Evolutionary conservation across 2,113 vertebrate species (phyloP).

Genomic region (Aldabrachelys gigantea): DNA sequence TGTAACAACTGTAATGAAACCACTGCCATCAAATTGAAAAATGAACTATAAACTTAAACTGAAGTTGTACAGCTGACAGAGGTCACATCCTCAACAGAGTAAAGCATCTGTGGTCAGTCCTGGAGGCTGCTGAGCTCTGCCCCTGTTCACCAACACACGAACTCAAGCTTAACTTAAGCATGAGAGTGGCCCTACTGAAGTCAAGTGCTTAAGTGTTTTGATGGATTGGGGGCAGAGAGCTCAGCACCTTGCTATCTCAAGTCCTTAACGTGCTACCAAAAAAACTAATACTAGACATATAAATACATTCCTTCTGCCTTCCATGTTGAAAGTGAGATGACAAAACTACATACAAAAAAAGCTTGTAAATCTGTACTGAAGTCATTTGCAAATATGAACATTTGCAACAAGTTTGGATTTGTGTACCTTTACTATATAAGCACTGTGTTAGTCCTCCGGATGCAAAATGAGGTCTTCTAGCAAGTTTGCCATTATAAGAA

Average conservation of each 20-base stretch:
- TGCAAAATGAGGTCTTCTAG: neutral
- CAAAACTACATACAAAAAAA: neutral
- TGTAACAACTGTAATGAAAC: conserved; percentile 46
- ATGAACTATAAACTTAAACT: neutral
- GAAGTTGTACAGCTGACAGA: neutral
- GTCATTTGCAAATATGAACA: neutral
- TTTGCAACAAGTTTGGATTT: accelerated
- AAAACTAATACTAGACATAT: neutral
- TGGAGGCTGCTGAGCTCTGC: accelerated
- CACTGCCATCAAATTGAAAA: conserved; percentile 23
- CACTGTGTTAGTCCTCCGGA: accelerated
- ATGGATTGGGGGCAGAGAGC: neutral
- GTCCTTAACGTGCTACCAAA: neutral
- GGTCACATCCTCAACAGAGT: neutral
- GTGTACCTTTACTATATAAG: accelerated
- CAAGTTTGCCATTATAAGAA: neutral
- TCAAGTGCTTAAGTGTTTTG: neutral
- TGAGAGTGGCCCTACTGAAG: neutral
- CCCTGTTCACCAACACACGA: neutral
- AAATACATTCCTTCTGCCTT: too few species aligned
- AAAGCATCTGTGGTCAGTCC: neutral
- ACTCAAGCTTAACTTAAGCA: neutral
- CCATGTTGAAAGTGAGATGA: too few species aligned
- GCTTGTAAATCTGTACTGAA: neutral
- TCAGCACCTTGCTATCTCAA: accelerated